phyloP scores from a whole-genome alignment of 2,113 vertebrate species.

The Paedocypris sp. region DNA sequence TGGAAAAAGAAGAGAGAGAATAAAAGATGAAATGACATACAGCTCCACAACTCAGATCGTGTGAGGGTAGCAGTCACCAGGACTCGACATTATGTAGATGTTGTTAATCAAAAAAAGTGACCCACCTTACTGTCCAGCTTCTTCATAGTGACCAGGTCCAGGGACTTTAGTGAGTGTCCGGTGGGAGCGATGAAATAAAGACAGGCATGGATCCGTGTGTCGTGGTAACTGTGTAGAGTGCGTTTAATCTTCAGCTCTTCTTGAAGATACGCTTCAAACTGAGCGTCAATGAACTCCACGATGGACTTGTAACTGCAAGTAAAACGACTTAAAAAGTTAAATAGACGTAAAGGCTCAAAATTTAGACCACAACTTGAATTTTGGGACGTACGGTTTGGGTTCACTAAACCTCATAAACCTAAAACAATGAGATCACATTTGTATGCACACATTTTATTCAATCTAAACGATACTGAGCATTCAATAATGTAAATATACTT shows the following conservation, averaged over 20 bases:
- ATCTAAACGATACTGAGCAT: no score
- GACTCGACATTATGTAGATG: no score
- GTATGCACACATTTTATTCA: no score
- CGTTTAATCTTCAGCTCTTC: conserved; percentile 95
- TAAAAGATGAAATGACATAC: no score
- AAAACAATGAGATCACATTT: no score
- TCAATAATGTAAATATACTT: no score
- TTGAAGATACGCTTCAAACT: conserved; percentile 94
- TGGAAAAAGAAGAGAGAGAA: neutral
- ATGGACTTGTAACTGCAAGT: conserved; percentile 85
- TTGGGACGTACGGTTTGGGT: no score
- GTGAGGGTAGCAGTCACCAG: no score
- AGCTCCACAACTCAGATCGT: no score
- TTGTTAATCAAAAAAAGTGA: neutral
- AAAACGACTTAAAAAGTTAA: neutral
- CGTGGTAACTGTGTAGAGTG: conserved; percentile 89
- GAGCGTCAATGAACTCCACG: conserved; percentile 92
- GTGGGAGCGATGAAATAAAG: conserved; percentile 96
- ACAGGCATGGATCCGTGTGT: conserved; percentile 88
- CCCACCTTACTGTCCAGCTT: conserved; percentile 96
- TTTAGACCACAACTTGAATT: no score
- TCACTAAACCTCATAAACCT: no score
- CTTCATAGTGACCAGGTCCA: conserved; percentile 97
- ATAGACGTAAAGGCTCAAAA: neutral
- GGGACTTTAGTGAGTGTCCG: conserved; percentile 90